A percentile compares a stretch with the other conserved stretches of the same genome.
These are phyloP conservation scores for Panagrolaimus sp. DNA, from an alignment of 1,140 invertebrate genomes.

Conservation along the genomic window DNA sequence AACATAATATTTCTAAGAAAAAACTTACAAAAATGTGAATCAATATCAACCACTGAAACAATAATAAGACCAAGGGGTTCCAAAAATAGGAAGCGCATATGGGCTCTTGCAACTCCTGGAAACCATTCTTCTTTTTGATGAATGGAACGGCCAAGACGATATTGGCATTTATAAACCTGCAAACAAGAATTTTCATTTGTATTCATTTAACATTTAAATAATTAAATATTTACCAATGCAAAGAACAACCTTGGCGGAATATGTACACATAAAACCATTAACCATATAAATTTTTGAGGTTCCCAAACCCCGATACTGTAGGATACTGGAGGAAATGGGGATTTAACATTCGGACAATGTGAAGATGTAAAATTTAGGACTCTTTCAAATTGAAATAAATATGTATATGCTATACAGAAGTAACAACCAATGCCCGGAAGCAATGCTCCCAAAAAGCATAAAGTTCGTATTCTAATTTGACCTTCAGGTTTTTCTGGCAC, in stretches of 20 bases:
- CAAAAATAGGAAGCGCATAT: conserved; percentile 46
- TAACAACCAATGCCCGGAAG: conserved; percentile 55
- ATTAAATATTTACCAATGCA: conserved; percentile 23
- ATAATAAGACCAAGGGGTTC: conserved; percentile 47
- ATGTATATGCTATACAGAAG: conserved; percentile 52
- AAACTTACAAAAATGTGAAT: conserved; percentile 42
- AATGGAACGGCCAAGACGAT: conserved; percentile 36
- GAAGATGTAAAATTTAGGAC: conserved; percentile 52
- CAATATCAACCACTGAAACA: conserved; percentile 54
- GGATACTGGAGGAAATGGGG: conserved; percentile 50
- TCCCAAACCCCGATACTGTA: conserved; percentile 57
- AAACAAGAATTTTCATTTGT: conserved; percentile 22
- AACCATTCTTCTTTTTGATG: conserved; percentile 48
- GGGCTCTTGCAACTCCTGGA: conserved; percentile 34
- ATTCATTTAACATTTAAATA: not conserved
- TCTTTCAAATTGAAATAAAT: conserved; percentile 51
- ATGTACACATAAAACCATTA: conserved; percentile 51
- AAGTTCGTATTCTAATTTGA: conserved; percentile 30
- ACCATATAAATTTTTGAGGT: conserved; percentile 56
- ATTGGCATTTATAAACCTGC: conserved; percentile 53
- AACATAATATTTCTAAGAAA: not conserved
- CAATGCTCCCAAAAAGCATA: conserved; percentile 44
- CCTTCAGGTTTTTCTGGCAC: conserved; percentile 28
- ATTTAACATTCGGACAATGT: conserved; percentile 50
- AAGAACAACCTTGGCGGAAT: conserved; percentile 49